Evolutionary conservation across 2,888 invertebrate genomes (phyloP).

Genomic region (Limulus polyphemus): DNA sequence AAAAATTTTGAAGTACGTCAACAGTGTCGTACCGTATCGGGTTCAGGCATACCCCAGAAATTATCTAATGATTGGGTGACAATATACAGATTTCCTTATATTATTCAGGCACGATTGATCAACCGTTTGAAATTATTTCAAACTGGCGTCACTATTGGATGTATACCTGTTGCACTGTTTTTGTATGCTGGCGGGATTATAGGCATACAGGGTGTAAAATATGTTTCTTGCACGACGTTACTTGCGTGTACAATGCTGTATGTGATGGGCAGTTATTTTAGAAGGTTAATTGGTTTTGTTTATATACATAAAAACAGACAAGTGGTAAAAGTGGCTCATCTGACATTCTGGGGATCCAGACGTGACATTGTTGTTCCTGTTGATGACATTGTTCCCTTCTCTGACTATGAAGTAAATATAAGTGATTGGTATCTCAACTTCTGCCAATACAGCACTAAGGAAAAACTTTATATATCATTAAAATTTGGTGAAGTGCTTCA

Average conservation of each 20-base stretch:
- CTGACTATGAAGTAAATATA: not conserved
- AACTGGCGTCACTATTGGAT: not conserved
- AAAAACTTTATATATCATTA: too few species aligned
- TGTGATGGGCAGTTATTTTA: not conserved
- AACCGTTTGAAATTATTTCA: not conserved
- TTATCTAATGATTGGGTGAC: not conserved
- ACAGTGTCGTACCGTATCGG: too few species aligned
- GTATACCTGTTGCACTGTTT: not conserved
- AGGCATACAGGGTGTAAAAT: not conserved
- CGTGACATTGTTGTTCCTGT: not conserved
- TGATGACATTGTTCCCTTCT: not conserved
- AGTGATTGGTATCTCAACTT: too few species aligned
- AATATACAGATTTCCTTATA: slow-evolving; percentile 1
- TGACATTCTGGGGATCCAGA: not conserved
- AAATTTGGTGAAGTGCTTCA: too few species aligned
- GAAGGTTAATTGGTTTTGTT: not conserved
- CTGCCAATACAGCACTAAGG: too few species aligned
- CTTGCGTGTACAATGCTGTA: not conserved
- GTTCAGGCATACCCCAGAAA: too few species aligned
- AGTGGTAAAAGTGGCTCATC: not conserved
- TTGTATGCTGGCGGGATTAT: not conserved
- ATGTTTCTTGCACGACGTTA: not conserved
- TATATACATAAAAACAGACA: not conserved
- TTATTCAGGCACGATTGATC: not conserved
- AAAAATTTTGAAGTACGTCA: too few species aligned